Conservation (phyloP, 1,140 invertebrate species). For the Coelopa frigida region DNA sequence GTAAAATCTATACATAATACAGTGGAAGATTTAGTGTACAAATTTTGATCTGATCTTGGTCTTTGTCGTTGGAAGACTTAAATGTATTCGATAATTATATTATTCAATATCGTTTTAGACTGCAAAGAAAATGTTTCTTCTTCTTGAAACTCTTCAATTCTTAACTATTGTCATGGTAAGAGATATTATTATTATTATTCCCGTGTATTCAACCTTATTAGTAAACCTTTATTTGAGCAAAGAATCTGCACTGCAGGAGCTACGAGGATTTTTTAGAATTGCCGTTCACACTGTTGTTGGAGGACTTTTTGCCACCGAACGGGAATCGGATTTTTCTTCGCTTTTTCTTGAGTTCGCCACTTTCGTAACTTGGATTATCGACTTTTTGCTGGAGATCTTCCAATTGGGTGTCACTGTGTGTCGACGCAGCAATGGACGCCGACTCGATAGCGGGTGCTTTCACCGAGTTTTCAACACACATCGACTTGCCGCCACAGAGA, state of each 20-base stretch:
- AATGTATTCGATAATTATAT: too few relatives aligned
- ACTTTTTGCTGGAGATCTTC: constrained; percentile 27
- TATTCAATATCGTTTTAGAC: too few relatives aligned
- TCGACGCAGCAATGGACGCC: constrained; percentile 12
- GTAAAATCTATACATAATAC: too few relatives aligned
- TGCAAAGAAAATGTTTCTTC: too few relatives aligned
- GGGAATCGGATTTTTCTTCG: constrained; percentile 40
- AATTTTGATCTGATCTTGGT: too few relatives aligned
- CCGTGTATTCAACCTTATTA: too few relatives aligned
- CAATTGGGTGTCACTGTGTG: constrained; percentile 21
- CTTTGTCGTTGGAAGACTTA: too few relatives aligned
- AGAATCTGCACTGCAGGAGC: constrained; percentile 11
- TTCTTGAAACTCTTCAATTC: too few relatives aligned
- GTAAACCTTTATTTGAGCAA: too few relatives aligned
- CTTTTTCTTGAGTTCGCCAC: constrained; percentile 38
- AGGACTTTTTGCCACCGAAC: constrained; percentile 23
- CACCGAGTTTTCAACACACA: neutral
- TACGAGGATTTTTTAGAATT: constrained; percentile 13
- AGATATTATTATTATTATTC: too few relatives aligned
- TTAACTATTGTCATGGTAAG: too few relatives aligned
- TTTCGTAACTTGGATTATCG: constrained; percentile 29
- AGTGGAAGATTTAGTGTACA: too few relatives aligned
- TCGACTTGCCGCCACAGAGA: constrained; percentile 17
- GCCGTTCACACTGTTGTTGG: constrained; percentile 18
- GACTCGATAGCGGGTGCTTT: constrained; percentile 20